phyloP scores from a whole-genome alignment of 2,797 vertebrate species.

The Pseudochirops cupreus region DNA sequence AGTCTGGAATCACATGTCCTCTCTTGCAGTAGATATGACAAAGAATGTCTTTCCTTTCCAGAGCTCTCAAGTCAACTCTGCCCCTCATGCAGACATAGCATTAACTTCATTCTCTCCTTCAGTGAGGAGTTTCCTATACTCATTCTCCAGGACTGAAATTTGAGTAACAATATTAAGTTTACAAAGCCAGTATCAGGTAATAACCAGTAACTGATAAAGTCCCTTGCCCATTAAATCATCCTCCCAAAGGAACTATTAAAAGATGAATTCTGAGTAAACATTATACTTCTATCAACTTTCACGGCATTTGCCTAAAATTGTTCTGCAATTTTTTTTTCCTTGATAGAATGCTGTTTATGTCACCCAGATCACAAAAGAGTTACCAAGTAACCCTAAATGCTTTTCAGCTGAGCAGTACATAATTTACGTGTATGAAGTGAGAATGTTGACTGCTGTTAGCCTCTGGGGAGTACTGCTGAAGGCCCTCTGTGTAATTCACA shows the following conservation, averaged over 20 bases:
- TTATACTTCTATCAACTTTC: not conserved
- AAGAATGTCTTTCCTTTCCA: not conserved
- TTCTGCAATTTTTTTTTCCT: not conserved
- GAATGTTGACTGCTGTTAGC: not conserved
- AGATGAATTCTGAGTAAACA: fast-evolving
- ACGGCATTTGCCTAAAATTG: fast-evolving
- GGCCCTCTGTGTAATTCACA: not conserved
- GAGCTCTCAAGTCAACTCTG: not conserved
- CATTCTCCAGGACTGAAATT: not conserved
- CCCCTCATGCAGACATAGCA: not conserved
- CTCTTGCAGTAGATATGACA: not conserved
- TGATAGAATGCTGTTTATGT: not conserved
- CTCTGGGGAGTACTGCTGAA: fast-evolving
- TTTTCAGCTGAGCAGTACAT: not conserved
- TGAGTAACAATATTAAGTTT: not conserved
- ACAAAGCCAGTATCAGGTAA: not conserved
- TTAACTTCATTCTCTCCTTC: not conserved
- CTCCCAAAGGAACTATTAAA: fast-evolving
- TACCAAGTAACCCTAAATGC: not conserved
- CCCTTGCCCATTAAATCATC: not conserved
- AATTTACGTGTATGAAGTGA: not conserved
- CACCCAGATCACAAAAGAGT: too few species aligned
- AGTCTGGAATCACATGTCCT: not conserved
- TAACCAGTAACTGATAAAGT: not conserved
- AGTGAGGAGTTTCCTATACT: not conserved